Percentiles rank a stretch among this genome's conserved stretches.
Evolutionary conservation across 2,888 invertebrate genomes (phyloP).

Genomic region (Lamellibrachia columna): DNA sequence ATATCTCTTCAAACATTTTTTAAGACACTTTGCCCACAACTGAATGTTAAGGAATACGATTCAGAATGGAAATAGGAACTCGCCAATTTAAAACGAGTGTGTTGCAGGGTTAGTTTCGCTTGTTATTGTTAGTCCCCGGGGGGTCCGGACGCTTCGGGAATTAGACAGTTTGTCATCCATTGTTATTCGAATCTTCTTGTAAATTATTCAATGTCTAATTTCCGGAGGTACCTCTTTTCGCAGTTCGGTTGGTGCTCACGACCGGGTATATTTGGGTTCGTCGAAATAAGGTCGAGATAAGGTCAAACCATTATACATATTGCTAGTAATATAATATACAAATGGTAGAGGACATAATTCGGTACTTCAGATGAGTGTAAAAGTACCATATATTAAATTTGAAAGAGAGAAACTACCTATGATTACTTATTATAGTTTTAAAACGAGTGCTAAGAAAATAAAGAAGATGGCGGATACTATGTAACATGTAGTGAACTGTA

Average conservation of each 20-base stretch:
- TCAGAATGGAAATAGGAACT: not conserved
- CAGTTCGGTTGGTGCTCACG: not conserved
- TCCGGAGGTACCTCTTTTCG: not conserved
- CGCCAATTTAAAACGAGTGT: not conserved
- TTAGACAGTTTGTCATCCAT: conserved; percentile 5
- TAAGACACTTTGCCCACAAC: not conserved
- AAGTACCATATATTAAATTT: too few species aligned
- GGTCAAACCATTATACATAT: not conserved
- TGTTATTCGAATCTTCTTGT: not conserved
- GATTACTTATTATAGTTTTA: too few species aligned
- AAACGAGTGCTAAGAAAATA: too few species aligned
- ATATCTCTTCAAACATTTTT: too few species aligned
- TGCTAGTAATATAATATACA: not conserved
- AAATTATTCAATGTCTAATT: not conserved
- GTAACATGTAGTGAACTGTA: too few species aligned
- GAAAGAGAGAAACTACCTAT: too few species aligned
- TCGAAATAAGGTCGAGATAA: not conserved
- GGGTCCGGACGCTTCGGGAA: not conserved
- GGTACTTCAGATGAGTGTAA: not conserved
- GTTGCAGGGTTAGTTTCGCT: not conserved
- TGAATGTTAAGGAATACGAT: not conserved
- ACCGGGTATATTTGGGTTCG: not conserved
- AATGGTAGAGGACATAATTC: not conserved
- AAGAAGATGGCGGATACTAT: too few species aligned
- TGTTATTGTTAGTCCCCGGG: not conserved